Evolutionary conservation across 2,113 vertebrate species (phyloP).

Genomic region (Poeciliopsis turrubarensis): DNA sequence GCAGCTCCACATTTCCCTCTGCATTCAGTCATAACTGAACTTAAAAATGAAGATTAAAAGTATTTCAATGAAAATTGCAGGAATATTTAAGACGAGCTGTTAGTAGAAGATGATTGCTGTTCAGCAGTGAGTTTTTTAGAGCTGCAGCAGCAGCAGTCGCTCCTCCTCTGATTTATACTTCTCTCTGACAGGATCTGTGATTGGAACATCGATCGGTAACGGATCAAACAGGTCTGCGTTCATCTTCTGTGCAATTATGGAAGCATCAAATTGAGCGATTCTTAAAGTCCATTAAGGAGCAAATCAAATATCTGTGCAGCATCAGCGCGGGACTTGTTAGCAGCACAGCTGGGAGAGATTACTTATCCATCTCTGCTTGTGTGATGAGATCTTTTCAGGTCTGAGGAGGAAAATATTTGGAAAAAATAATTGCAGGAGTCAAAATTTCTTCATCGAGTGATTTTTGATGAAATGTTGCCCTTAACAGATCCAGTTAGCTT

Average conservation of each 20-base stretch:
- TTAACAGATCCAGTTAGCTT: too few species aligned
- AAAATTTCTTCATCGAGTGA: too few species aligned
- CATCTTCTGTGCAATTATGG: conserved; percentile 61
- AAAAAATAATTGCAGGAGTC: too few species aligned
- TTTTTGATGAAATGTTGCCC: too few species aligned
- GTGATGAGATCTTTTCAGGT: not conserved
- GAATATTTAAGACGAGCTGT: not conserved
- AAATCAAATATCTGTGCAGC: conserved; percentile 42
- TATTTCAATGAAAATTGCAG: too few species aligned
- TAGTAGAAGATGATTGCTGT: not conserved
- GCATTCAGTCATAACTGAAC: conserved; percentile 26
- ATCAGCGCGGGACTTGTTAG: conserved; percentile 55
- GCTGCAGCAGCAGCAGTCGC: conserved; percentile 4
- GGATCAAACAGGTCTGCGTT: conserved; percentile 40
- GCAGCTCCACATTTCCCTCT: conserved; percentile 18
- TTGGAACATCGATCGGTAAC: conserved; percentile 49
- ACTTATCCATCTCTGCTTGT: conserved; percentile 13
- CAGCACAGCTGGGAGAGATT: conserved; percentile 18
- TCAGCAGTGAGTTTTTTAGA: conserved; percentile 16
- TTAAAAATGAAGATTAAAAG: too few species aligned
- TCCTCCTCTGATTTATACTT: conserved; percentile 16
- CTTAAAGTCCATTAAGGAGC: conserved; percentile 53
- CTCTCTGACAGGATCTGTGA: conserved; percentile 10
- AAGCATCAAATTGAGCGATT: conserved; percentile 57
- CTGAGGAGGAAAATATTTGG: too few species aligned